Conservation (phyloP, 2,888 invertebrate genomes). For the Heliconius cydno region DNA sequence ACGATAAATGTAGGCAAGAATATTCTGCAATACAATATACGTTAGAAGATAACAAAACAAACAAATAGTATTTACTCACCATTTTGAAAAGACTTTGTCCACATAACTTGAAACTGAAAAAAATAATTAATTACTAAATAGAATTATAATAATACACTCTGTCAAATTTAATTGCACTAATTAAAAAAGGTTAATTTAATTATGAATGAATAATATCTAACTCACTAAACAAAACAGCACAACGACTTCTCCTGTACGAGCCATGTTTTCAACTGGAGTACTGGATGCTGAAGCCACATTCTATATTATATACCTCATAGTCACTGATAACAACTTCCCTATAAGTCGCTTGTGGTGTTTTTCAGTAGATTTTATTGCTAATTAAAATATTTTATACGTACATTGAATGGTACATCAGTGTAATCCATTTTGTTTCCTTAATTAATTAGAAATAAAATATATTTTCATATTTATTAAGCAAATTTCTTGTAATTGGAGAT, state of each 20-base stretch:
- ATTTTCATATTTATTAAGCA: no score
- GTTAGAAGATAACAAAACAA: background rate
- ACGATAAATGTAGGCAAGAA: background rate
- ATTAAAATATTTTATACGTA: background rate
- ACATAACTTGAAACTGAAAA: background rate
- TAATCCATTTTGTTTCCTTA: background rate
- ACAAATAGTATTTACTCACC: background rate
- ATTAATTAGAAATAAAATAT: no score
- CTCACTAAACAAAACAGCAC: conserved; percentile 1
- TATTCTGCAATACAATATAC: background rate
- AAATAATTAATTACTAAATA: background rate
- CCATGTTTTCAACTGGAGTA: conserved; percentile 5
- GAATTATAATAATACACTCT: background rate
- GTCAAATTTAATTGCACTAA: no score
- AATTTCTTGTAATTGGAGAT: background rate
- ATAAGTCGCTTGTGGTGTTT: background rate
- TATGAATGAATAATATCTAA: background rate
- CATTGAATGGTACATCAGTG: background rate
- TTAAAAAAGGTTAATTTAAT: background rate
- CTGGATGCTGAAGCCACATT: background rate
- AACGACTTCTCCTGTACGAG: background rate
- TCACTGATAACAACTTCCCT: conserved; percentile 5
- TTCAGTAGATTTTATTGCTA: background rate
- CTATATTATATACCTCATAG: background rate
- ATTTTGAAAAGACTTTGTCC: background rate